Base-by-base conservation (phyloP, 2,888 invertebrate species). In the Chaitophorus viminalis region DNA sequence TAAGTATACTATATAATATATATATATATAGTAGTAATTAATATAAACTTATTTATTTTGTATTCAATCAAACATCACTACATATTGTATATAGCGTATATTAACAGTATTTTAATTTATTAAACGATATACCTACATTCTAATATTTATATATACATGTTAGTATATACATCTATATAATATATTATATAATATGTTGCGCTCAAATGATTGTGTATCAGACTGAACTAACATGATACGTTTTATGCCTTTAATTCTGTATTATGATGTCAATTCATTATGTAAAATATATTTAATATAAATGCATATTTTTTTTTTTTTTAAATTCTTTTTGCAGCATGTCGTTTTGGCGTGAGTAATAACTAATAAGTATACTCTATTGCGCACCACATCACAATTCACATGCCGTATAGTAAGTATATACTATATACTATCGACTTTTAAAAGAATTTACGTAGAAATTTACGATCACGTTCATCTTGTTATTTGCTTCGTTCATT, bases 131-230 rank as follows among this genome's bases (percentile, higher is more conserved):
- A 39, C n/a, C n/a, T 39, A 70, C 18, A 72, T 36, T 25, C 25
- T 75, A 33, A 36, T 25, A 74, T 25, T 74, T 39, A 36, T 52
- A 31, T 31, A 31, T 70, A 70, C 70, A 29, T 29, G 18, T 25
- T n/a, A n/a, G n/a, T n/a, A 46, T 36, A 68, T 39, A 81, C 21
- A 39, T 68, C 0, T 81, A 25, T 33, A 60, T 33, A 77, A 81
- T 29, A 68, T 68, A 21, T 52, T n/a, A n/a, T n/a, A n/a, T n/a
- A n/a, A 72, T 85, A 77, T 77, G 70, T 79, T 79, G 75, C 39
- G 79, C 79, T 87, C 79, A 87, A 87, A 79, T 65, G 74, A 87
- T 87, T 60, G 79, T 86, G 72, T 86, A 86, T 86, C 81, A 87
- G 87, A 87, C 87, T 87, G 87, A 87, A 79, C 72, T 81, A 81